Conservation (phyloP, 1,140 invertebrate species). For the Solen grandis region DNA sequence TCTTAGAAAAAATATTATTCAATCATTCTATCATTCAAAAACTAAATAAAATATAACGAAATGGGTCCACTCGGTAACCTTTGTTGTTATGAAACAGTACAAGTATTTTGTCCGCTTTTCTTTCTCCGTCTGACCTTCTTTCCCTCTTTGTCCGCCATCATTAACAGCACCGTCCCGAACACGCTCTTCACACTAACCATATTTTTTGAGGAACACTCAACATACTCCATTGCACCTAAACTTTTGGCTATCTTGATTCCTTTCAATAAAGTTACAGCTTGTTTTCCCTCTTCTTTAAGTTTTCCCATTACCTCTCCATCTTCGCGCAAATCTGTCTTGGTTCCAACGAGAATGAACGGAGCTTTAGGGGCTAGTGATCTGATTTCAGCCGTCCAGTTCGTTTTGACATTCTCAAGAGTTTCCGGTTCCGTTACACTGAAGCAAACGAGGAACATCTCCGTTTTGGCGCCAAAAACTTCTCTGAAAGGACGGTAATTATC, state of each 20-base stretch:
- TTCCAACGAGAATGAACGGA: conserved; percentile 90
- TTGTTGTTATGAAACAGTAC: not conserved
- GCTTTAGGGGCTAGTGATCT: conserved; percentile 90
- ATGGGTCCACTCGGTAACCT: too few species aligned
- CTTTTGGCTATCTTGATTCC: conserved; percentile 87
- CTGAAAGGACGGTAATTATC: conserved; percentile 96
- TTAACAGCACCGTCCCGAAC: conserved; percentile 69
- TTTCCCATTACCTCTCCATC: conserved; percentile 85
- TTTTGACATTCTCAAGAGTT: conserved; percentile 98
- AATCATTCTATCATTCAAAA: too few species aligned
- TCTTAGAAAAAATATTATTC: too few species aligned
- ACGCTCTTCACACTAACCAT: conserved; percentile 68
- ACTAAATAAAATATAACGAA: too few species aligned
- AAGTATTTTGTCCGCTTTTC: not conserved
- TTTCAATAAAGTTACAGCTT: conserved; percentile 87
- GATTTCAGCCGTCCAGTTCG: conserved; percentile 87
- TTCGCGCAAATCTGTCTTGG: conserved; percentile 75
- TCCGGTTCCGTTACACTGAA: conserved; percentile 99
- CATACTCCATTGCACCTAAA: conserved; percentile 90
- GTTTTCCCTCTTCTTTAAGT: conserved; percentile 92
- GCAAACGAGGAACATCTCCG: conserved; percentile 99
- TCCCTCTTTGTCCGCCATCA: not conserved
- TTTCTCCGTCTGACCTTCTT: not conserved
- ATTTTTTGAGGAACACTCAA: conserved; percentile 91
- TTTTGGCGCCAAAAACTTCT: conserved; percentile 97